Conservation (phyloP, 2,113 vertebrate species). For the Neofelis nebulosa region DNA sequence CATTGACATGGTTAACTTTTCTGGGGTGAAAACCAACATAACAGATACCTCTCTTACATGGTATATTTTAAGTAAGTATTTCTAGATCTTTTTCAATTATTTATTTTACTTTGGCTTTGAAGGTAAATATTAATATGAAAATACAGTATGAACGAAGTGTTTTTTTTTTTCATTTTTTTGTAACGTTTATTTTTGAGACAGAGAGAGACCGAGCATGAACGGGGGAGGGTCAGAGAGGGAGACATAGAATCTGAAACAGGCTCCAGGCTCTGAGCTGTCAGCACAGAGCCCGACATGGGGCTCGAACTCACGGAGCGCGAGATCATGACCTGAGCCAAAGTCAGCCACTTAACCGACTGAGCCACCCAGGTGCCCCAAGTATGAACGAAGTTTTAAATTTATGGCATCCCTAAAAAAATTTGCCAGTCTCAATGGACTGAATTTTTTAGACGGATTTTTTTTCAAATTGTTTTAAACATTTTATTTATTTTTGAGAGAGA, state of each 20-base stretch:
- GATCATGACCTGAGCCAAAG: no score
- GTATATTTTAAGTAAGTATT: background rate
- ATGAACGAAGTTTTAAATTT: background rate
- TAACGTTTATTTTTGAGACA: no score
- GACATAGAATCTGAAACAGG: no score
- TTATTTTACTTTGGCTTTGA: background rate
- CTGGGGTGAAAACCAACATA: background rate
- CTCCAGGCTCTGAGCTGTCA: no score
- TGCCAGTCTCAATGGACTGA: background rate
- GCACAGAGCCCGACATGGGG: no score
- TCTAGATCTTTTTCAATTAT: conserved; percentile 18
- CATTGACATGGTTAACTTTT: background rate
- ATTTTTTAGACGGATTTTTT: background rate
- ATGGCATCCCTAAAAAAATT: background rate
- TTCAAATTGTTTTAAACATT: no score
- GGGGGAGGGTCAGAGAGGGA: no score
- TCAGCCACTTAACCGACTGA: no score
- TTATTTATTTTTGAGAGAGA: no score
- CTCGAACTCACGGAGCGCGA: no score
- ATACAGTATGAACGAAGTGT: background rate
- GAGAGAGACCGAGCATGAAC: no score
- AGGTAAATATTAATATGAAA: background rate
- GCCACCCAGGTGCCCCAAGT: no score
- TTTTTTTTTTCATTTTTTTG: background rate
- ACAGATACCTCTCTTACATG: background rate